Conservation (phyloP, 2,113 vertebrate genomes). For the Asarcornis scutulata region DNA sequence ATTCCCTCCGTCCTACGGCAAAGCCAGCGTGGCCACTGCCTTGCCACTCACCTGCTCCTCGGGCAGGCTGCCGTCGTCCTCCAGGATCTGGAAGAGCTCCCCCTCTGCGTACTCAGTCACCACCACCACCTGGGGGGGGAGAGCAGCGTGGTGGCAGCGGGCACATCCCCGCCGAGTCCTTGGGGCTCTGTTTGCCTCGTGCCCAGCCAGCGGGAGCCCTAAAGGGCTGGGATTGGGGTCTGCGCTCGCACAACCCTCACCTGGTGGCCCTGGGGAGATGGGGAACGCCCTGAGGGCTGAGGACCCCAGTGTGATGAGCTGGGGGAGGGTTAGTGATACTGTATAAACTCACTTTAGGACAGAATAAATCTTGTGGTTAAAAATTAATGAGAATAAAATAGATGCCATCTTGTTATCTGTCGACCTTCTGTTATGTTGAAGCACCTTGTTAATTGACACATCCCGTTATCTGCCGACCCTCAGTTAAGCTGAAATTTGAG, state of each 20-base stretch:
- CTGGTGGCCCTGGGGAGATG: not conserved
- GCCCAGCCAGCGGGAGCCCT: not conserved
- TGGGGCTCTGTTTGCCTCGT: not conserved
- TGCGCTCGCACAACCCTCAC: not conserved
- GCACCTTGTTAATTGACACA: no score
- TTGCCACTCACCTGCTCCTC: constrained; percentile 85
- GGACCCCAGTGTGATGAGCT: no score
- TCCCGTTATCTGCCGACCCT: no score
- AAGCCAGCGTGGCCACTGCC: not conserved
- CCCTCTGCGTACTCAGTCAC: constrained; percentile 97
- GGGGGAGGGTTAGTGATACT: not conserved
- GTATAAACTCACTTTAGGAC: no score
- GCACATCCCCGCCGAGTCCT: not conserved
- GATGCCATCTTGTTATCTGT: no score
- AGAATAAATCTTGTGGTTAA: no score
- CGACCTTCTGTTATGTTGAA: no score
- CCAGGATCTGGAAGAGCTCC: constrained; percentile 94
- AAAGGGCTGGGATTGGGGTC: not conserved
- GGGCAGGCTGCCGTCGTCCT: constrained; percentile 90
- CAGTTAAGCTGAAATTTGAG: no score
- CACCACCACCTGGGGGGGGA: constrained; percentile 87
- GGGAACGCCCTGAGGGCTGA: not conserved
- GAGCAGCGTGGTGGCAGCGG: not conserved
- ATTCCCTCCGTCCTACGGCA: not conserved
- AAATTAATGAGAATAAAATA: no score